These are phyloP conservation scores for Micoletzkya japonica DNA, from an alignment of 2,888 invertebrate species.

Conservation along the genomic window DNA sequence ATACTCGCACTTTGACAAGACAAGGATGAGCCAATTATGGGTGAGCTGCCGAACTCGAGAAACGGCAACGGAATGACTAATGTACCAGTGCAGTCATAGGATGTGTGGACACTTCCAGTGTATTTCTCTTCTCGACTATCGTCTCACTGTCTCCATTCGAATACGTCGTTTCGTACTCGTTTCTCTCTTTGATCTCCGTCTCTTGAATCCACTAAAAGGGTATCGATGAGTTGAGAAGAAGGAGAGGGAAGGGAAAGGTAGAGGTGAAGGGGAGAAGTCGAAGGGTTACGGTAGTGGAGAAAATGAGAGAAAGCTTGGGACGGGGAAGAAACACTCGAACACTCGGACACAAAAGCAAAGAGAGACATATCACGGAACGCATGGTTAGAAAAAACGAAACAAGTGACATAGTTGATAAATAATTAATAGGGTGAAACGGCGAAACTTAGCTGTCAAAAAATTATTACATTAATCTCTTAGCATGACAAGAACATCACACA, in stretches of 20 bases:
- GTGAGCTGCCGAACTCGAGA: too few species aligned
- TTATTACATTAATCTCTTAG: too few species aligned
- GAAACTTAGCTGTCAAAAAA: too few species aligned
- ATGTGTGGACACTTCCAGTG: background rate
- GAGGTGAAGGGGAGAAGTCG: background rate
- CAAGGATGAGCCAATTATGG: too few species aligned
- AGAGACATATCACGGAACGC: too few species aligned
- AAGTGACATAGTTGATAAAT: too few species aligned
- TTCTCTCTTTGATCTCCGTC: slow-evolving; percentile 12
- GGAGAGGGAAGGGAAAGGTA: background rate
- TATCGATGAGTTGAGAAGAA: background rate
- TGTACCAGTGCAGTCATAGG: slow-evolving; percentile 10
- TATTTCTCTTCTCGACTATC: background rate
- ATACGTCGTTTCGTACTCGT: background rate
- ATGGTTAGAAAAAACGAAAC: too few species aligned
- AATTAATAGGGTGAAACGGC: too few species aligned
- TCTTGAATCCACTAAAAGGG: background rate
- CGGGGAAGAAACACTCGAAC: background rate
- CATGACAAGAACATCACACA: too few species aligned
- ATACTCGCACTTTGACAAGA: too few species aligned
- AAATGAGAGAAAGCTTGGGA: background rate
- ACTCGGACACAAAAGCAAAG: too few species aligned
- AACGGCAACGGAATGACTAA: too few species aligned
- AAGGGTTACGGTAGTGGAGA: background rate
- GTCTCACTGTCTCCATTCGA: background rate